Evolutionary conservation across 2,797 vertebrate genomes (phyloP), one percentile per base, ranked within the genome.

Genomic region (Momotus momota): DNA sequence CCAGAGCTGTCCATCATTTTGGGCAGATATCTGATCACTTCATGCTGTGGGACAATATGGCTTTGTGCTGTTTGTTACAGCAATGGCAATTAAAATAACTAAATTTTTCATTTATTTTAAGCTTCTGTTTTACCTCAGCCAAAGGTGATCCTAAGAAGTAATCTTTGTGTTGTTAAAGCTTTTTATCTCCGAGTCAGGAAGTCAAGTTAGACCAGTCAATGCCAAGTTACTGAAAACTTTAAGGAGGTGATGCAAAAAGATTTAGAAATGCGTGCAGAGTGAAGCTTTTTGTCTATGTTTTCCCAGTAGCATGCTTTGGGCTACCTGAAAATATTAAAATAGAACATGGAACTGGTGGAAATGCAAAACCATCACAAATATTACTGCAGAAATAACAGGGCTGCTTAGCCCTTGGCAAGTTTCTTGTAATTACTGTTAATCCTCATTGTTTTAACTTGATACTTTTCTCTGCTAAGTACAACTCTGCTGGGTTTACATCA

Each of bases 1-100:
- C 97, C 97, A 97, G 94, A 97, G 97, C 98, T 98, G 98, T 98
- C 98, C 98, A 98, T 98, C 98, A 98, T 98, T 97, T 96, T 96
- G 94, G 98, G 97, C 98, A 98, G 97, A 96, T 98, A 97, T 98
- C 98, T 98, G 98, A 98, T 98, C 98, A 94, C 96, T 98, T 97
- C 98, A 97, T 97, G 98, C 98, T 98, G 98, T 96, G 98, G 98
- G 95, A 98, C 98, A 98, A 97, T 98, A 98, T 98, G 98, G 98
- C 97, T 98, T 97, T 97, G 95, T 97, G 96, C 94, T 94, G 96
- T 96, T 97, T 91, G 91, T 81, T 97, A 97, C 94, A 96, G 92
- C 96, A 95, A 78, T 90, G 91, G 87, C 97, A 96, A 97, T 96
- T 96, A 97, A 88, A 96, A 93, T 95, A 95, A 96, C 95, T 95